Base-by-base conservation (phyloP, 2,113 vertebrate genomes). In the Corvus cornix region DNA sequence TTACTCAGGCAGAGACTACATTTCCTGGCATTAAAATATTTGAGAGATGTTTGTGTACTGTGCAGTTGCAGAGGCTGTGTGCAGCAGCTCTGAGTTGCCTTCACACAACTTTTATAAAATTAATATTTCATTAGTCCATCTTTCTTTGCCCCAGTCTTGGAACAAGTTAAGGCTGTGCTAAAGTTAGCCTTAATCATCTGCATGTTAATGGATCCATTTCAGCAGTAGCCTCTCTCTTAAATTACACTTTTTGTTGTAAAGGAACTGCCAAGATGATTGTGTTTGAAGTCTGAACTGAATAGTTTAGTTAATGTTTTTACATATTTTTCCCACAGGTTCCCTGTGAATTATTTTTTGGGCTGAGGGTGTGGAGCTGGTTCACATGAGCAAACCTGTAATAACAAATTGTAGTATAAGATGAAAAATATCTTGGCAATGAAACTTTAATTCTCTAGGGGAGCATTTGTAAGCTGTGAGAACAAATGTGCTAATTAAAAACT, bases 11-110 rank as follows among this genome's bases (percentile, higher is more conserved):
- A 96, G 93, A 97, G 95, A 94, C 78, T 78, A 59, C 94, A 96
- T 97, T 98, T 98, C 96, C 97, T 97, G 96, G 72, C 75, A 48
- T 97, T 97, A 96, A 97, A 97, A 95, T 91, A 88, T 96, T 97
- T 97, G 95, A 96, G 96, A 91, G 95, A 77, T 94, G 80, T 93
- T 84, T 95, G 81, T 60, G 86, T 87, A 52, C 30, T 74, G 53
- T 76, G 58, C 48, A 33, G 77, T 62, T 88, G 76, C 84, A 94
- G 87, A 78, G 94, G 16, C 90, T 95, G 68, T 60, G 62, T 58
- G 89, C 93, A 68, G 59, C 87, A 82, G 93, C 33, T 87, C 49
- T 31, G 73, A 68, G 73, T 58, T 88, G 64, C 52, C 39, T 74
- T 89, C 66, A 83, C 33, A 1, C 55, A 56, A 72, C 19, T 85